phyloP scores from a whole-genome alignment of 2,797 vertebrate species.

The Ptychadena robeensis region DNA sequence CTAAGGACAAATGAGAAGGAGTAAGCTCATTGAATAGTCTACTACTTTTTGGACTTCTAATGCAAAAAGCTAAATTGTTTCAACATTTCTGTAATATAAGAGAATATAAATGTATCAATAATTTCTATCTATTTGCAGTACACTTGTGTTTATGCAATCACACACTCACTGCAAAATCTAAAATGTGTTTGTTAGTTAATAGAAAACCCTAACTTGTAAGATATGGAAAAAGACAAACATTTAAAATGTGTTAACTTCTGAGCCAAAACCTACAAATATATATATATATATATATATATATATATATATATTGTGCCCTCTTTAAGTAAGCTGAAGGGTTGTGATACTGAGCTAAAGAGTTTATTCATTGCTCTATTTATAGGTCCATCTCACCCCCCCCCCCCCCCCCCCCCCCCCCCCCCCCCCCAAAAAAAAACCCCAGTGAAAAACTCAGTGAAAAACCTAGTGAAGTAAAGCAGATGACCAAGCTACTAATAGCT shows the following conservation, averaged over 20 bases:
- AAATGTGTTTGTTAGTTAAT: no score
- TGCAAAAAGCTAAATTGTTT: background rate
- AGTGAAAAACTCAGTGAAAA: no score
- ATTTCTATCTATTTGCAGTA: constrained; percentile 19
- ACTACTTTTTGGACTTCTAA: background rate
- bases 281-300: no score
- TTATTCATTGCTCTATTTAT: no score
- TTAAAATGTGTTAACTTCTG: background rate
- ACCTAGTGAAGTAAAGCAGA: no score
- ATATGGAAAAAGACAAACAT: background rate
- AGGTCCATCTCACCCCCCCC: no score
- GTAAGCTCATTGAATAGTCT: background rate
- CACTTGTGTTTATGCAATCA: background rate
- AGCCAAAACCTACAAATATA: background rate
- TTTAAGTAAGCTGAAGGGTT: no score
- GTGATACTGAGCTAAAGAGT: no score
- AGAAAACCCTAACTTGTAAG: background rate
- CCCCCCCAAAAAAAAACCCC: no score
- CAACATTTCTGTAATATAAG: background rate
- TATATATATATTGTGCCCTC: no score
- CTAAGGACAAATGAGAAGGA: background rate
- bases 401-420: no score
- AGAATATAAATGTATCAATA: constrained; percentile 1
- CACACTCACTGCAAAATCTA: background rate
- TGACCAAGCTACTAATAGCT: no score